Percentiles rank a stretch among this genome's conserved stretches.
Conservation (phyloP, 2,888 invertebrate genomes). For the Dasypolia templi region DNA sequence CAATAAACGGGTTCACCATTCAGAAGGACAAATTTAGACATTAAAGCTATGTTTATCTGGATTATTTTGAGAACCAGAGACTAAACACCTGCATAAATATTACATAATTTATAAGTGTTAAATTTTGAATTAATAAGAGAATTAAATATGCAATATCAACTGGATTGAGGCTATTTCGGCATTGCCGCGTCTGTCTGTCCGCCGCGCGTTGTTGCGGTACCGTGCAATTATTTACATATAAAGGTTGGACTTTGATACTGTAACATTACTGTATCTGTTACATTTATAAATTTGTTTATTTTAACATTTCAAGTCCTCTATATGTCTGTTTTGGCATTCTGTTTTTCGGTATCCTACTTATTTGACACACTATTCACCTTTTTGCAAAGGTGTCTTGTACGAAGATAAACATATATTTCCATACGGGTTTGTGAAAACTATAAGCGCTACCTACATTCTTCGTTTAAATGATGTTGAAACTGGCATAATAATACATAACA, state of each 20-base stretch:
- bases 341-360: not conserved
- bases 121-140: too few relatives aligned
- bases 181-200: too few relatives aligned
- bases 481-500: not conserved
- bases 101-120: too few relatives aligned
- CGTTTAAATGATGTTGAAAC: not conserved
- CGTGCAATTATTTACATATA: too few relatives aligned
- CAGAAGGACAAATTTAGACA: not conserved
- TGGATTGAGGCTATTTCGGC: too few relatives aligned
- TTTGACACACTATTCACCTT: not conserved
- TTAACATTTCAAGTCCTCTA: not conserved
- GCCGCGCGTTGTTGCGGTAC: too few relatives aligned
- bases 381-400: not conserved
- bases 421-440: not conserved
- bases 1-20: not conserved
- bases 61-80: not conserved
- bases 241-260: too few relatives aligned
- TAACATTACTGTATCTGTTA: too few relatives aligned
- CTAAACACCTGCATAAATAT: too few relatives aligned
- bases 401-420: not conserved
- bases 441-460: not conserved
- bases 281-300: too few relatives aligned
- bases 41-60: not conserved
- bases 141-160: too few relatives aligned
- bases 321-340: not conserved